A percentile compares a stretch with the other conserved stretches of the same genome.
Evolutionary conservation across 1,140 invertebrate genomes (phyloP).

Genomic region (Eumeta japonica): DNA sequence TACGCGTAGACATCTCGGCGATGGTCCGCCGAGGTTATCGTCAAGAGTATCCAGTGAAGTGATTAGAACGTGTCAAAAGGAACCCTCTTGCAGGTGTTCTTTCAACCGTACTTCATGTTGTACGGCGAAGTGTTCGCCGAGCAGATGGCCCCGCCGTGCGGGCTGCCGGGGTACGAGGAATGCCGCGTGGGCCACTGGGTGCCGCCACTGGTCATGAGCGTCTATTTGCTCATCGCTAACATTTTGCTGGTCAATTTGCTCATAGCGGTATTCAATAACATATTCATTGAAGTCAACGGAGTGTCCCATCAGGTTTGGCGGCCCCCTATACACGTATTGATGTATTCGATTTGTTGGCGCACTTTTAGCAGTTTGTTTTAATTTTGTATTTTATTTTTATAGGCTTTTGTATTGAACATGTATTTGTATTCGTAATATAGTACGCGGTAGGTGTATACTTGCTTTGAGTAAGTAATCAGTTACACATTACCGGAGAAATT

Average conservation of each 20-base stretch:
- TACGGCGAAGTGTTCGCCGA: constrained; percentile 98
- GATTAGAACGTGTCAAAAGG: too few relatives aligned
- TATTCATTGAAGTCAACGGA: constrained; percentile 94
- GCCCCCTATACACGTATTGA: constrained; percentile 49
- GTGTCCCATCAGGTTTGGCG: constrained; percentile 79
- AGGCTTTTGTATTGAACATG: neutral
- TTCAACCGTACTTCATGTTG: constrained; percentile 97
- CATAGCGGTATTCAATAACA: constrained; percentile 98
- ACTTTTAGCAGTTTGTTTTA: constrained; percentile 14
- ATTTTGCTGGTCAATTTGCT: constrained; percentile 95
- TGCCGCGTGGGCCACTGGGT: constrained; percentile 92
- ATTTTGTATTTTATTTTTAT: constrained; percentile 7
- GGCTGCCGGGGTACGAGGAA: constrained; percentile 64
- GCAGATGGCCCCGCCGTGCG: constrained; percentile 81
- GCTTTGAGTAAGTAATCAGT: too few relatives aligned
- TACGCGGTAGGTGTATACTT: too few relatives aligned
- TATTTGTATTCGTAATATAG: constrained; percentile 6
- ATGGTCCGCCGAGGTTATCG: too few relatives aligned
- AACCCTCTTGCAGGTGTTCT: constrained; percentile 85
- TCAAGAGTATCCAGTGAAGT: too few relatives aligned
- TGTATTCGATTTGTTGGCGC: constrained; percentile 17
- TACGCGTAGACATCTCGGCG: too few relatives aligned
- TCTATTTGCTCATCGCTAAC: constrained; percentile 94
- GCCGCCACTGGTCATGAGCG: constrained; percentile 90
- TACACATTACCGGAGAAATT: too few relatives aligned